Evolutionary conservation across 2,797 vertebrate species (phyloP), one percentile per base, ranked within the genome.

Genomic region (Acanthurus leucopareius): DNA sequence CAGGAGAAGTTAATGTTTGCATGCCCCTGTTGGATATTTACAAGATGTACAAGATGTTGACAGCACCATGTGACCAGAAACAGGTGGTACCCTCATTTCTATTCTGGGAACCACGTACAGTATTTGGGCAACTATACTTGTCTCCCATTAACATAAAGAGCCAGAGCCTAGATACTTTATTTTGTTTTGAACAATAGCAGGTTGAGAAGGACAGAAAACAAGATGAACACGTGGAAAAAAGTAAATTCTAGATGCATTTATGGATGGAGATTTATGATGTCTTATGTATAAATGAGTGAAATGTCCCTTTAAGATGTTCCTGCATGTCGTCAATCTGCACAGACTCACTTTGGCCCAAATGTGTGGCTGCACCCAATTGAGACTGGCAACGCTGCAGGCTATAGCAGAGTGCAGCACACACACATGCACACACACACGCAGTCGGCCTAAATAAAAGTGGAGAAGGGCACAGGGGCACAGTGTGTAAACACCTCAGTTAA

Each of bases 71-170:
- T 84, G 87, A 87, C 62, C 75, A 83, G 56, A 86, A 91, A 88
- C 91, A 91, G 91, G 86, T 89, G 88, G 83, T 69, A 83, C 80
- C 86, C 85, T 86, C 77, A 60, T 90, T 90, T 88, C 90, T 90
- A 89, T 89, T 90, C 89, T 83, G 60, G 90, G 89, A 86, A 13
- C 32, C 66, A 47, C 74, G 73, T 73, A 64, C 71, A 78, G 79
- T 75, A 67, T 86, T 89, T 75, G 42, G 79, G 73, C 66, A 64
- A 83, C 58, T 61, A 70, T 61, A 65, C 52, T 28, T 28, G 28
- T 40, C 62, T 70, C 61, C 62, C 66, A 22, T 32, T 13, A 38
- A 51, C 48, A 72, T 28, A 73, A 60, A 73, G 66, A 47, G 53
- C 65, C 44, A 51, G 6, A 44, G 52, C 1, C 5, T 17, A 51